Percentiles rank a stretch among this genome's conserved stretches.
Conservation (phyloP, 2,797 vertebrate species). For the Pangasius krempfi region DNA sequence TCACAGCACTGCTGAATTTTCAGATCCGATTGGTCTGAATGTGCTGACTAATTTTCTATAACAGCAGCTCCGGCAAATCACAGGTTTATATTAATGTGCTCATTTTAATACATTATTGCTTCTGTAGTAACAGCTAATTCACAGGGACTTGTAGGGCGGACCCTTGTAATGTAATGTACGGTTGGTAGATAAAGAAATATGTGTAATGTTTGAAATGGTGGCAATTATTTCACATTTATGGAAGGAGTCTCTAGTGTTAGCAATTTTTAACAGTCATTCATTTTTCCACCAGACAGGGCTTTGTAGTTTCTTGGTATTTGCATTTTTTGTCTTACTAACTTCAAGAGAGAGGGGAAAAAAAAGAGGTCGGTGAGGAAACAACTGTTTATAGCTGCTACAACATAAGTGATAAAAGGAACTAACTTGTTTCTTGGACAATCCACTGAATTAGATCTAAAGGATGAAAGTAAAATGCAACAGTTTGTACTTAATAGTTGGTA, state of each 20-base stretch:
- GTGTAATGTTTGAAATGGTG: not conserved
- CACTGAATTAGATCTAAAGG: not conserved
- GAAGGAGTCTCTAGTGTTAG: not conserved
- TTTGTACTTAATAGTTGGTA: not conserved
- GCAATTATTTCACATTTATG: not conserved
- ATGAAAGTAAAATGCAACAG: not conserved
- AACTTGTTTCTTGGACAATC: not conserved
- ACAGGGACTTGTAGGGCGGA: not conserved
- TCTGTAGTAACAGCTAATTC: not conserved
- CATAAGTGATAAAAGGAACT: not conserved
- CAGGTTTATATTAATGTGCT: not conserved
- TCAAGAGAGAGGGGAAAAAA: not conserved
- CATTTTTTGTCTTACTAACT: not conserved
- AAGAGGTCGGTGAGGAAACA: not conserved
- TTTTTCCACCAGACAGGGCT: not conserved
- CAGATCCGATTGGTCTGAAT: not conserved
- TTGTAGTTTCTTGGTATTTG: too few species aligned
- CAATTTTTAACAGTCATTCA: not conserved
- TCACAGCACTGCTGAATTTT: slow-evolving; percentile 23
- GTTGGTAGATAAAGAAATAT: not conserved
- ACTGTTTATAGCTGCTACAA: not conserved
- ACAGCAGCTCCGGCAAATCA: not conserved
- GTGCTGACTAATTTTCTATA: not conserved
- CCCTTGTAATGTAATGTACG: not conserved
- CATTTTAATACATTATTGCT: not conserved